phyloP scores from a whole-genome alignment of 2,113 vertebrate genomes.

The Apodemus speciosus region DNA sequence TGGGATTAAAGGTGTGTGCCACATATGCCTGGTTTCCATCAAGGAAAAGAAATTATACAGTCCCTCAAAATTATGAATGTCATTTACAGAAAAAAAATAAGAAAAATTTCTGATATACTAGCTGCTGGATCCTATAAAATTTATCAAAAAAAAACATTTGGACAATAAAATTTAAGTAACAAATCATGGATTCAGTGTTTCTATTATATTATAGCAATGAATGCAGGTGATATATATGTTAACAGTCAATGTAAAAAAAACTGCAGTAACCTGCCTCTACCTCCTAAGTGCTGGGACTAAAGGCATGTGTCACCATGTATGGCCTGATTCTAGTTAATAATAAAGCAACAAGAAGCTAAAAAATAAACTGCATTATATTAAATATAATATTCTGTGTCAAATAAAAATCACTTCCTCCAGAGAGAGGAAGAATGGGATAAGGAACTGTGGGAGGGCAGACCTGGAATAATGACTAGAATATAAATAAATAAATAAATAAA shows the following conservation, averaged over 20 bases:
- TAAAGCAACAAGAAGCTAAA: not conserved
- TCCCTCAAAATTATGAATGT: not conserved
- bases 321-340: too few relatives aligned
- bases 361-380: not conserved
- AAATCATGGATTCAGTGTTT: not conserved
- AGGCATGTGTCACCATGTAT: too few relatives aligned
- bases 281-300: too few relatives aligned
- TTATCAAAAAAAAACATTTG: not conserved
- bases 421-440: too few relatives aligned
- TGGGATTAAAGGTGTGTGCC: not conserved
- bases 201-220: not conserved
- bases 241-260: constrained; percentile 22
- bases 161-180: not conserved
- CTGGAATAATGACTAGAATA: too few relatives aligned
- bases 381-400: constrained; percentile 20
- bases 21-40: not conserved
- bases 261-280: too few relatives aligned
- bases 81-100: not conserved
- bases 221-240: not conserved
- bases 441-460: too few relatives aligned
- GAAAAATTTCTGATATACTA: not conserved
- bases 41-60: not conserved
- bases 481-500: too few relatives aligned
- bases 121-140: not conserved
- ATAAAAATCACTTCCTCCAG: not conserved